A percentile compares a stretch with the other conserved stretches of the same genome.
Conservation (phyloP, 2,888 invertebrate genomes). For the Caenorhabditis sp. region DNA sequence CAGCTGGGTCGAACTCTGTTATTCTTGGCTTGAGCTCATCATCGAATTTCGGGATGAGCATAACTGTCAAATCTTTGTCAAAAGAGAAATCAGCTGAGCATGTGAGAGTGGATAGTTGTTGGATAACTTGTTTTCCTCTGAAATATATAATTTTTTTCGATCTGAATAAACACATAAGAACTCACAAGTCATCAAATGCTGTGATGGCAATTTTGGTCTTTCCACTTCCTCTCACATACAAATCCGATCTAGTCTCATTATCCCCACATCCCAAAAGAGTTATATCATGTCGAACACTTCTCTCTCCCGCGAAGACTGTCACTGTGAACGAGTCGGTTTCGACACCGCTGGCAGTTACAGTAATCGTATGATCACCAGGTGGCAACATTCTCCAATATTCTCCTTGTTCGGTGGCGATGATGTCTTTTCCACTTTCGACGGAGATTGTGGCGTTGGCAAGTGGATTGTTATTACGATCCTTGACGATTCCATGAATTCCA, state of each 20-base stretch:
- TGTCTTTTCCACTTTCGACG: constrained; percentile 77
- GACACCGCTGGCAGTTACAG: constrained; percentile 50
- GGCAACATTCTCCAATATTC: constrained; percentile 92
- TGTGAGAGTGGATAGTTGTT: constrained; percentile 40
- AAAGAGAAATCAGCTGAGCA: constrained; percentile 46
- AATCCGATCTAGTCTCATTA: constrained; percentile 43
- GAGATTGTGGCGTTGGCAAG: constrained; percentile 81
- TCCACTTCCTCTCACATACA: constrained; percentile 39
- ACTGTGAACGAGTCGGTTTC: constrained; percentile 51
- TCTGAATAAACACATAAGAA: constrained; percentile 2
- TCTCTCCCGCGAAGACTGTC: constrained; percentile 25
- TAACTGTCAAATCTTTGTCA: constrained; percentile 35
- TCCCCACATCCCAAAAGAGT: constrained; percentile 43
- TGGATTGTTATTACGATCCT: constrained; percentile 39
- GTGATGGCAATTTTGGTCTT: constrained; percentile 37
- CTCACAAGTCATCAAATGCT: constrained; percentile 36
- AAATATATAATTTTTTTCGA: neutral
- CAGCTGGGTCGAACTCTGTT: constrained; percentile 31
- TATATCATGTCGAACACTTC: constrained; percentile 38
- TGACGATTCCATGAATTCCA: constrained; percentile 63
- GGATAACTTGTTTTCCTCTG: constrained; percentile 34
- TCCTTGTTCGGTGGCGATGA: constrained; percentile 83
- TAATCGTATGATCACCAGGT: constrained; percentile 75
- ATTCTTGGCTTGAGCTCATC: constrained; percentile 34
- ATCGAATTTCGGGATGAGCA: constrained; percentile 42